phyloP scores from a whole-genome alignment of 2,797 vertebrate species.

The Sebastes nivosus region DNA sequence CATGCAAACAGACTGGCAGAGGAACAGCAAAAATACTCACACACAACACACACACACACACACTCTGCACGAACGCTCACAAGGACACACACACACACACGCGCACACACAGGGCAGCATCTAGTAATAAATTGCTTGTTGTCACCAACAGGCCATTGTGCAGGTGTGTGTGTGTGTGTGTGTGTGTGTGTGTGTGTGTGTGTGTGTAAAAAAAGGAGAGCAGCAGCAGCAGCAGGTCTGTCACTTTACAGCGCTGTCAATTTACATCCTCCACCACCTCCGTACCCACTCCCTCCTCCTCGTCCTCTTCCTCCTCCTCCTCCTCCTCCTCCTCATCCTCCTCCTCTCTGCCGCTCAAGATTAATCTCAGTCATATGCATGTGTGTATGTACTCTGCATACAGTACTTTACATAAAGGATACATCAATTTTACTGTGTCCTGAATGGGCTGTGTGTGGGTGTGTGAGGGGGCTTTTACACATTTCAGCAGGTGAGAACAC shows the following conservation, averaged over 20 bases:
- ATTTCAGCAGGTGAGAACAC: constrained; percentile 58
- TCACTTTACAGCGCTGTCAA: constrained; percentile 80
- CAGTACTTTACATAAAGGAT: constrained; percentile 81
- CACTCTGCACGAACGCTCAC: constrained; percentile 6
- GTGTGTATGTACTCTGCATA: constrained; percentile 82
- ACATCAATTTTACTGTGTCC: constrained; percentile 79
- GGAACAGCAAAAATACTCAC: neutral
- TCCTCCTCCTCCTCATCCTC: constrained; percentile 24
- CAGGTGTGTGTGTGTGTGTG: constrained; percentile 22
- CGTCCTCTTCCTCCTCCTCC: constrained; percentile 13
- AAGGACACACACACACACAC: constrained; percentile 18
- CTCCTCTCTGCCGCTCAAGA: constrained; percentile 65
- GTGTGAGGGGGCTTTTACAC: constrained; percentile 51
- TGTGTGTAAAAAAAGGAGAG: constrained; percentile 26
- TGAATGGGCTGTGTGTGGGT: constrained; percentile 47
- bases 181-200: constrained; percentile 22
- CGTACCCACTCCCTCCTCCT: constrained; percentile 33
- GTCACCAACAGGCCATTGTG: constrained; percentile 61
- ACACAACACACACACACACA: neutral
- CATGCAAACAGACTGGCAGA: constrained; percentile 12
- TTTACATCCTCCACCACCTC: constrained; percentile 72
- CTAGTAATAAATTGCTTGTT: constrained; percentile 77
- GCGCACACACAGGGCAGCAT: constrained; percentile 45
- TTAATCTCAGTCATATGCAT: constrained; percentile 82
- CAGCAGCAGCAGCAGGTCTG: constrained; percentile 68